These are phyloP conservation scores for Siniperca scherzeri DNA, from an alignment of 2,797 vertebrate species.

Conservation along the genomic window DNA sequence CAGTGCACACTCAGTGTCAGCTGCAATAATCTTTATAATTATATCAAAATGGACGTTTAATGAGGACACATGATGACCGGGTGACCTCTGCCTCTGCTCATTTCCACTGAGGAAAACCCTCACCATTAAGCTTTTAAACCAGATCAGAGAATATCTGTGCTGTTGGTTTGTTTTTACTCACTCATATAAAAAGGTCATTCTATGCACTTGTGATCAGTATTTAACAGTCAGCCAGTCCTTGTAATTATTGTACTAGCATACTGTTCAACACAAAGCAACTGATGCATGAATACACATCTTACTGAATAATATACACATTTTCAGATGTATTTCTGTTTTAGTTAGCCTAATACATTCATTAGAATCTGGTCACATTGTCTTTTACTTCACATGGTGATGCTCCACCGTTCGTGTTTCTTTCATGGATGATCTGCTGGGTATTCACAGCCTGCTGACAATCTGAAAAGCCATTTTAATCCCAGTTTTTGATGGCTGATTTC, in stretches of 20 bases:
- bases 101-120: slow-evolving; percentile 43
- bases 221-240: slow-evolving; percentile 35
- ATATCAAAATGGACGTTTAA: slow-evolving; percentile 72
- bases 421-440: slow-evolving; percentile 27
- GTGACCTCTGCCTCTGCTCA: slow-evolving; percentile 45
- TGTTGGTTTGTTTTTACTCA: slow-evolving; percentile 38
- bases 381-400: slow-evolving; percentile 21
- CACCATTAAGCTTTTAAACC: slow-evolving; percentile 57
- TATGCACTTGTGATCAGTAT: slow-evolving; percentile 36
- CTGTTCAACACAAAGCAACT: background rate
- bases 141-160: slow-evolving; percentile 54
- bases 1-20: slow-evolving; percentile 53
- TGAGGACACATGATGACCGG: slow-evolving; percentile 49
- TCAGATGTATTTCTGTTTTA: background rate
- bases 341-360: background rate
- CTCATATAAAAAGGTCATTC: slow-evolving; percentile 44
- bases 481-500: slow-evolving; percentile 55
- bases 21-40: slow-evolving; percentile 71
- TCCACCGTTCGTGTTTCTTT: slow-evolving; percentile 2
- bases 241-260: background rate
- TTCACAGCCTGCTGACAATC: slow-evolving; percentile 53
- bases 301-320: background rate
- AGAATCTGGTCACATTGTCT: background rate
- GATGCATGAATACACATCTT: background rate
- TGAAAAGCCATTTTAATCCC: slow-evolving; percentile 71